Evolutionary conservation across 2,888 invertebrate genomes (phyloP), one percentile per base, ranked within the genome.

Genomic region (Nomada flava): DNA sequence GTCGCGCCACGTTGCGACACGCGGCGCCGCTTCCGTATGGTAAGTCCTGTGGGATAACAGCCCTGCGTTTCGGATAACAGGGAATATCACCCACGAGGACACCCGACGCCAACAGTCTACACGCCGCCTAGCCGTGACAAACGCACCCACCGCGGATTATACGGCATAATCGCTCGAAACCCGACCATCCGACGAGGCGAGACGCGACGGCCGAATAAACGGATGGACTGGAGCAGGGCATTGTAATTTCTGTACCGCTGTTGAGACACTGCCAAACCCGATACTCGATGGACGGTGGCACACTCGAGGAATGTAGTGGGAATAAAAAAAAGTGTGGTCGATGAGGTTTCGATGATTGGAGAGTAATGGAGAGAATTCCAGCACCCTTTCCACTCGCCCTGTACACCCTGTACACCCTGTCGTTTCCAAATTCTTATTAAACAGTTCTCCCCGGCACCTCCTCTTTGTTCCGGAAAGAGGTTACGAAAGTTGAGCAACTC

Each of bases 21-120:
- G 20, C 18, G 81, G 79, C 69, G 63, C 81, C 85, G 86, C 90
- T 88, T 88, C 85, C 88, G 88, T 88, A 89, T 90, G 91, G 91
- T 92, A 92, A 93, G 92, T 93, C 92, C 92, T 92, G 92, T 91
- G 92, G 93, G 93, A 93, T 93, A 93, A 92, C 93, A 91, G 90
- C 91, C 91, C 90, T 91, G 92, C 91, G 93, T 92, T 93, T 92
- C 93, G 92, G 92, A 93, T 93, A 93, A 93, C 93, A 91, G 91
- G 90, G 93, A 91, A 92, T 93, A 92, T 93, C 92, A 91, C 91
- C 84, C 88, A 78, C 87, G 82, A 82, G 87, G 87, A 88, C 87
- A 88, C 76, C 84, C 88, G 87, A 88, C 81, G 87, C 89, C 86
- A 68, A 63, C 64, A 71, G 79, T 74, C 60, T 71, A 71, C 87